Conservation (phyloP, 2,888 invertebrate species). For the Piscicola geometra region DNA sequence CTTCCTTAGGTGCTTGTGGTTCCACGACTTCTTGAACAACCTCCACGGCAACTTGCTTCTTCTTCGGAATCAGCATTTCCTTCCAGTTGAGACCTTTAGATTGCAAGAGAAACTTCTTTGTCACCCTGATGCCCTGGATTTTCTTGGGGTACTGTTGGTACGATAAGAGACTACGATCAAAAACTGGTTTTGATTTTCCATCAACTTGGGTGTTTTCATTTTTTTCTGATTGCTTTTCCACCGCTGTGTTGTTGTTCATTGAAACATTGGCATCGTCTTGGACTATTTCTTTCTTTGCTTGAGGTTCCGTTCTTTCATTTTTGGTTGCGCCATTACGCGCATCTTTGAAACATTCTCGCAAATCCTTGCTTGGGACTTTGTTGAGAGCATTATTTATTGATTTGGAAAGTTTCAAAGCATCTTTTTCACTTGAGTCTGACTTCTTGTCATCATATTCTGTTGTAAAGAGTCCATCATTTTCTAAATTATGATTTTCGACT, state of each 20-base stretch:
- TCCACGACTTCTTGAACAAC: not conserved
- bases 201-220: not conserved
- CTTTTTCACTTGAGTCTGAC: no score
- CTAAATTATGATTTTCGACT: no score
- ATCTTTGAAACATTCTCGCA: no score
- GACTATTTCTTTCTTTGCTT: no score
- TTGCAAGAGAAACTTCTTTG: slow-evolving; percentile 29
- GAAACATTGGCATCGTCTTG: not conserved
- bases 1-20: not conserved
- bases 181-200: slow-evolving; percentile 1
- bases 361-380: no score
- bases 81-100: slow-evolving; percentile 32
- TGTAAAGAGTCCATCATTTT: no score
- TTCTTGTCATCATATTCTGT: no score
- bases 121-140: slow-evolving; percentile 27
- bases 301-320: no score
- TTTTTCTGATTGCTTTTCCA: not conserved
- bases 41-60: not conserved
- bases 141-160: slow-evolving; percentile 29
- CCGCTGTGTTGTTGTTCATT: not conserved
- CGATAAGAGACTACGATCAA: slow-evolving; percentile 14
- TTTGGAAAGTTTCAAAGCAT: no score
- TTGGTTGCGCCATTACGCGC: no score
- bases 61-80: not conserved
- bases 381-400: no score